Evolutionary conservation across 2,888 invertebrate species (phyloP).

Genomic region (Anthoptus insignis): DNA sequence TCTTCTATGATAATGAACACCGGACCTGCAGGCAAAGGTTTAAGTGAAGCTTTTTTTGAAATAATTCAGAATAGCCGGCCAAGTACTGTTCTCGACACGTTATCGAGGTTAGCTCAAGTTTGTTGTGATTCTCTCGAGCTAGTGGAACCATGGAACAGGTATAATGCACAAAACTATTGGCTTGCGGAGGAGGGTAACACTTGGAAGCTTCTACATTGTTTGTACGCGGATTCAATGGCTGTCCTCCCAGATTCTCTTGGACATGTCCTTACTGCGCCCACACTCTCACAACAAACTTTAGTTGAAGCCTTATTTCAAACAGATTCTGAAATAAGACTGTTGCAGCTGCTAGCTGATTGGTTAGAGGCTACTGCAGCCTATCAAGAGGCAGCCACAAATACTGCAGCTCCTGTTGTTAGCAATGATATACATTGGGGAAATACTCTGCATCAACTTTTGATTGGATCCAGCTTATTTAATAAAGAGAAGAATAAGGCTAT

Average conservation of each 20-base stretch:
- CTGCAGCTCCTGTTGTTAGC: conserved; percentile 75
- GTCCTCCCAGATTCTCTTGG: conserved; percentile 86
- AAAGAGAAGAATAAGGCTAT: conserved; percentile 76
- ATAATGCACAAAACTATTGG: conserved; percentile 84
- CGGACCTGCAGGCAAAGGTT: conserved; percentile 67
- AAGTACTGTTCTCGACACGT: conserved; percentile 87
- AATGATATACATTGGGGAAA: conserved; percentile 96
- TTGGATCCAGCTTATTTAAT: conserved; percentile 79
- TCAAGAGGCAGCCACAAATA: conserved; percentile 88
- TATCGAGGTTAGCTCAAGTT: conserved; percentile 88
- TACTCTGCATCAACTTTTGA: conserved; percentile 92
- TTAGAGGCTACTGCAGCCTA: conserved; percentile 95
- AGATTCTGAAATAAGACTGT: conserved; percentile 88
- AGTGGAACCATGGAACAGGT: conserved; percentile 82
- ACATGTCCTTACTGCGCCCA: conserved; percentile 72
- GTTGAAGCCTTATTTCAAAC: conserved; percentile 75
- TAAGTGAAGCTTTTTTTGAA: conserved; percentile 80
- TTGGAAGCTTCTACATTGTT: conserved; percentile 94
- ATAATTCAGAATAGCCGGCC: conserved; percentile 76
- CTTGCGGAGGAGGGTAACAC: conserved; percentile 95
- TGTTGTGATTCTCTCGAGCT: conserved; percentile 88
- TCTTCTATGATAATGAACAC: conserved; percentile 69
- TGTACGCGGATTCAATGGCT: conserved; percentile 93
- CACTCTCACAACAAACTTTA: conserved; percentile 73
- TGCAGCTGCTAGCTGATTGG: conserved; percentile 97